Base-by-base conservation (phyloP, 2,888 invertebrate species). In the Gerris lacustris region DNA sequence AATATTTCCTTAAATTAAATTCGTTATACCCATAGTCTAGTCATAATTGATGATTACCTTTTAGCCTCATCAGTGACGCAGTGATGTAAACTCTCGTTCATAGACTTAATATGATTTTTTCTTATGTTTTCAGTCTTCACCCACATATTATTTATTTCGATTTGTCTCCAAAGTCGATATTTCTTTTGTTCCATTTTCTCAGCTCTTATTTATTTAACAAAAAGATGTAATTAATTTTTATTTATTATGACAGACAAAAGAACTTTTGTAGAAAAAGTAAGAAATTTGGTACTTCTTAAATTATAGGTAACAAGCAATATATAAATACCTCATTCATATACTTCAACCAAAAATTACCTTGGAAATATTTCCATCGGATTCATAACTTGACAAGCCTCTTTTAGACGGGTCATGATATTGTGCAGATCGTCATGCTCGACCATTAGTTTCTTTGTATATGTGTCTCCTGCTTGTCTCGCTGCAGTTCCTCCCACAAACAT, bases 91-190 rank as follows among this genome's bases (percentile, higher is more conserved):
- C 9, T 64, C 18, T 64, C 18, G 17, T 64, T 64, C 64, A 64
- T 64, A 7, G 64, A n/a, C 17, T 64, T 31, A 4, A 64, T 64
- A 64, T 64, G 64, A 31, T 64, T 31, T 64, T 64, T 31, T 9
- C 64, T n/a, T 7, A 64, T n/a, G 17, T 1, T 9, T 64, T 64
- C 64, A 64, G 64, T 64, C 5, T 18, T 18, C 17, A 64, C 7
- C 64, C 64, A 64, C 31, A 31, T 64, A 17, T 31, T 64, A 64
- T 64, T 64, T n/a, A 64, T 17, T n/a, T 64, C 64, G 31, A 64
- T 31, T 7, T 64, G 64, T 18, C 64, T 64, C 64, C 7, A 18
- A 9, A 64, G 31, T n/a, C 11, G 9, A 18, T 64, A n/a, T 31
- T 64, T 64, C 31, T 64, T 64, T 18, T 64, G 7, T 18, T 18